Conservation (phyloP, 2,113 vertebrate genomes). For the Pygathrix nemaeus region DNA sequence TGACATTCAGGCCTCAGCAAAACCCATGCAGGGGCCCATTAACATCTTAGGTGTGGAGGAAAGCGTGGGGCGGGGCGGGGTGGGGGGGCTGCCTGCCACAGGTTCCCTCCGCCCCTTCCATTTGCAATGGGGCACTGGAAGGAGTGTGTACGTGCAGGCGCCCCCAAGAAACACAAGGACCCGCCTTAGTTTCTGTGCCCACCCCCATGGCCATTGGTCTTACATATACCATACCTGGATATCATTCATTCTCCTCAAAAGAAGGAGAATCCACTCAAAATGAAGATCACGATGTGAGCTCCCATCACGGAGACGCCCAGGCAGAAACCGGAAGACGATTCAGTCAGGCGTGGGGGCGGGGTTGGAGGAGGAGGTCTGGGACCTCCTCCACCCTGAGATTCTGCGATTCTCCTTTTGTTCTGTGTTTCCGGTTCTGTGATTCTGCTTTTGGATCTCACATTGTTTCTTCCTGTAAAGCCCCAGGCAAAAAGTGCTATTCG, state of each 20-base stretch:
- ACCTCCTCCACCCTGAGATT: too few species aligned
- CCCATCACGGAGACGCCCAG: neutral
- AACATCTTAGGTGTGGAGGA: neutral
- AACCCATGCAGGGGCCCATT: neutral
- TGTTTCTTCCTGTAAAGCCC: neutral
- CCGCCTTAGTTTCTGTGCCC: neutral
- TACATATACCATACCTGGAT: too few species aligned
- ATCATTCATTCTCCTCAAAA: neutral
- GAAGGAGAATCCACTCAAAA: neutral
- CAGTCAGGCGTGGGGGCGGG: rapidly evolving
- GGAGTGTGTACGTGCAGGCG: rapidly evolving
- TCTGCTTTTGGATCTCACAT: neutral
- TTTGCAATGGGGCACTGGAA: neutral
- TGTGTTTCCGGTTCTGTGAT: neutral
- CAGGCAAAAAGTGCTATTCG: neutral
- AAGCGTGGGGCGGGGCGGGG: too few species aligned
- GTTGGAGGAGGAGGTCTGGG: neutral
- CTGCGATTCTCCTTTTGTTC: neutral
- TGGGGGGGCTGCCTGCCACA: neutral
- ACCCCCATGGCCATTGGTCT: neutral
- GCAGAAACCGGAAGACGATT: neutral
- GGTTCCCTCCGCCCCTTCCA: neutral
- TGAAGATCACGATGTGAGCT: neutral
- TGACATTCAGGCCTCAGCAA: neutral
- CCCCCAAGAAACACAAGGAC: neutral